Base-by-base conservation (phyloP, 2,797 vertebrate genomes). In the Lacerta viridis region DNA sequence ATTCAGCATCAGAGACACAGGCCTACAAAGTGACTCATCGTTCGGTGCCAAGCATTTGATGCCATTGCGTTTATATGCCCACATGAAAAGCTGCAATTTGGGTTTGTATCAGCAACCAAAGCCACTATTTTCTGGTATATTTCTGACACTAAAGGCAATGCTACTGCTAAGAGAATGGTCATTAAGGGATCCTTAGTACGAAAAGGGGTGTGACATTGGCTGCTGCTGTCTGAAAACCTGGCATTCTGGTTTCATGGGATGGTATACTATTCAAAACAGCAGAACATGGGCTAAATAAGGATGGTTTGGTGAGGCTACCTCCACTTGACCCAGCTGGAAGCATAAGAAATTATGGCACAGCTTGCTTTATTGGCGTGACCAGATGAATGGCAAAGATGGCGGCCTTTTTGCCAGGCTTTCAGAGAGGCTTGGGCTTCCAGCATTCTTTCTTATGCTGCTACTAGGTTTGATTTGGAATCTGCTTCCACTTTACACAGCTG, bases 121-220 rank as follows among this genome's bases (percentile, higher is more conserved):
- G 43, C 13, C 27, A 59, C 39, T 82, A 66, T 23, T 72, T 84
- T 64, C 46, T n/a, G 55, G 68, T 29, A 61, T n/a, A 71, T 76
- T 74, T n/a, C 68, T 55, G 23, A 79, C 41, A 80, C 68, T 50
- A 29, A 50, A 85, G 33, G 69, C 43, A 41, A 59, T 76, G 10
- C 50, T 36, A 6, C 39, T 43, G 18, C 46, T 76, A 64, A 29
- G 72, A 75, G 43, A 59, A 43, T 39, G 36, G 36, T 69, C 59
- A 88, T 68, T 76, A 81, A 81, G 88, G 29, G 59, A 82, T 85
- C 29, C 33, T 61, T 66, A 59, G 41, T 82, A n/a, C 15, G 25
- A 43, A 80, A 66, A n/a, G 29, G 23, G 41, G 7, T 75, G 39
- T 79, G 55, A n/a, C 69, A 43, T 41, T 25, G 46, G 71, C 29